Base-by-base conservation (phyloP, 2,888 invertebrate genomes). In the Thalpophila matura region DNA sequence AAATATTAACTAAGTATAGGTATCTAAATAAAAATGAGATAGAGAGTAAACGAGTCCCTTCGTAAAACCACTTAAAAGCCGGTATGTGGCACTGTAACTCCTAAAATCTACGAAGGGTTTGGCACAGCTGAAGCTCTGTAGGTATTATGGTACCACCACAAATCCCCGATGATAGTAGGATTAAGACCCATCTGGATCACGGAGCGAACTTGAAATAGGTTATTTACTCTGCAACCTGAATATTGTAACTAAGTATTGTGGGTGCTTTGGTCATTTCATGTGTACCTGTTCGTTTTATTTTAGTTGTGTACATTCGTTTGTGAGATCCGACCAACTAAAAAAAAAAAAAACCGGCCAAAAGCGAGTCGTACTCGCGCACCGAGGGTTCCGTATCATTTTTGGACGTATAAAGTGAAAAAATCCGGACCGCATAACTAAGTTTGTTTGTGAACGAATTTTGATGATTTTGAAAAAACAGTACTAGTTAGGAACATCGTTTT, bases 111-210 rank as follows among this genome's bases (percentile, higher is more conserved):
- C 26, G 35, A 37, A 67, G 12, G 68, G 64, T 64, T 49, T 31
- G 42, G 59, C 68, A 65, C 31, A 27, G 59, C 31, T 68, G 68
- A 31, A 59, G 22, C 49, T 50, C 31, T 43, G 26, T 29, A 49
- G 47, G 43, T 68, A 59, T 27, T 43, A 65, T 42, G 68, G 64
- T 31, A 33, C 59, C 33, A 24, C 64, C 64, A 50, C 68, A 68
- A 65, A 68, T 65, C 68, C 68, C 43, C 60, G 68, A 65, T 68
- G 64, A 68, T 65, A 49, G 64, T 43, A 49, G 64, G 64, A 65
- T 65, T 65, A 65, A 33, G 49, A 27, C 37, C 68, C 49, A 68
- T 65, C 68, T 59, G 49, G 68, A 65, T 68, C 68, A 67, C 64
- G 59, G 27, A 43, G 43, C 37, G 43, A 27, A 43, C 64, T 68